Conservation (phyloP, 2,797 vertebrate genomes). For the Graptemys geographica region DNA sequence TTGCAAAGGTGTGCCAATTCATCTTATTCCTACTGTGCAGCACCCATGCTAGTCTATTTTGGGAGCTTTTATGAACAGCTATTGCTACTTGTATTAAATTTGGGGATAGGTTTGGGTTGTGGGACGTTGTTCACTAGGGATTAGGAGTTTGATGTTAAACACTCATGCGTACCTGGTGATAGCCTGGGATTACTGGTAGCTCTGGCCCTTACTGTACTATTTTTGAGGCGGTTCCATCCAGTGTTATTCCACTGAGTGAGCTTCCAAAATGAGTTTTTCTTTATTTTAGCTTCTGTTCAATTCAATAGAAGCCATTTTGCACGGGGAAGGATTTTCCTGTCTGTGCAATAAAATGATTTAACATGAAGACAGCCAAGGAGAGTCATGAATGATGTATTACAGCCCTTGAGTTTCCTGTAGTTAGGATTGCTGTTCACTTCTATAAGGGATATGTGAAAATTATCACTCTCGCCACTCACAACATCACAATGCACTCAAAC, state of each 20-base stretch:
- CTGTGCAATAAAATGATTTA: not conserved
- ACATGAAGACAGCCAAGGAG: not conserved
- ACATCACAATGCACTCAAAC: not conserved
- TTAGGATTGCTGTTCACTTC: not conserved
- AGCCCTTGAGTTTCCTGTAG: not conserved
- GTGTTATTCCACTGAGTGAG: not conserved
- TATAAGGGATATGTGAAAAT: not conserved
- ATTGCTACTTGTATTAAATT: not conserved
- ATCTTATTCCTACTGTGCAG: not conserved
- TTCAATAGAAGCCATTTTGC: not conserved
- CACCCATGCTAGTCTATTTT: not conserved
- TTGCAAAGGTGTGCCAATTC: not conserved
- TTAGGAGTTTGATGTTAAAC: not conserved
- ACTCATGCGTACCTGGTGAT: not conserved
- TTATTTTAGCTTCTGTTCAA: not conserved
- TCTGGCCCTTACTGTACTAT: not conserved
- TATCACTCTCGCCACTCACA: not conserved
- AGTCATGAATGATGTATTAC: not conserved
- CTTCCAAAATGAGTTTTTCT: not conserved
- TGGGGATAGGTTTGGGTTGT: not conserved
- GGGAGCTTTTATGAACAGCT: not conserved
- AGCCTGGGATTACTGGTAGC: not conserved
- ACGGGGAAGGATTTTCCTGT: not conserved
- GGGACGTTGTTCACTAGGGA: not conserved
- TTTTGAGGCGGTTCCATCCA: not conserved